Base-by-base conservation (phyloP, 2,113 vertebrate genomes). In the Apteryx owenii region DNA sequence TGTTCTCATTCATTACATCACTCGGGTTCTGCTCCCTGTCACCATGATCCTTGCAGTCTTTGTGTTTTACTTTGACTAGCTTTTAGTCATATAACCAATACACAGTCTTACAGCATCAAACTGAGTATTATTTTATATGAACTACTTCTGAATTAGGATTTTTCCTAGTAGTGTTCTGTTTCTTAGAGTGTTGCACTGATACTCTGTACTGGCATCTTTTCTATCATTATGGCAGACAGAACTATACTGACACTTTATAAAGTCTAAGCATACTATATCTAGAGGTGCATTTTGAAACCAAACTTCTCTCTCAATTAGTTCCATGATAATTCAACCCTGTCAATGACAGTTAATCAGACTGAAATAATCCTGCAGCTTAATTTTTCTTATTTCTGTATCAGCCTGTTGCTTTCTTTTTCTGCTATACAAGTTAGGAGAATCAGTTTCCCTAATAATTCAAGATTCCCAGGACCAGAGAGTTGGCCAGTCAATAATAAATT, bases 21-120 rank as follows among this genome's bases (percentile, higher is more conserved):
- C 21, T 61, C 29, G 1, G 2, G 20, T 48, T 62, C 0, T 2
- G 11, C 20, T 64, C 26, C 12, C n/a, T 50, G 3, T 16, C 2
- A 3, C 2, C 44, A 10, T 40, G 60, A n/a, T 64, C 81, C 56
- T 48, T 66, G 64, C 7, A 71, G 66, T 33, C 66, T 75, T 64
- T 10, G 50, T 36, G 10, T 44, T 85, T 73, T 50, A 73, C 54
- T 48, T 31, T 31, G 54, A 17, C 28, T 58, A 31, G 54, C 54
- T 58, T 29, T 17, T 58, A 58, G 29, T 31, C 44, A 46, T 15
- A 46, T 46, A 46, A 46, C 14, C 44, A 46, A 46, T 40, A 54
- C 33, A 62, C 6, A 48, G 7, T 25, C 60, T 88, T 31, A 78
- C 8, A 85, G 50, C 53, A 85, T 15, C 70, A 48, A 36, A 48